A percentile compares a stretch with the other conserved stretches of the same genome.
These are phyloP conservation scores for Zosterops borbonicus DNA, from an alignment of 2,113 vertebrate genomes.

Conservation along the genomic window DNA sequence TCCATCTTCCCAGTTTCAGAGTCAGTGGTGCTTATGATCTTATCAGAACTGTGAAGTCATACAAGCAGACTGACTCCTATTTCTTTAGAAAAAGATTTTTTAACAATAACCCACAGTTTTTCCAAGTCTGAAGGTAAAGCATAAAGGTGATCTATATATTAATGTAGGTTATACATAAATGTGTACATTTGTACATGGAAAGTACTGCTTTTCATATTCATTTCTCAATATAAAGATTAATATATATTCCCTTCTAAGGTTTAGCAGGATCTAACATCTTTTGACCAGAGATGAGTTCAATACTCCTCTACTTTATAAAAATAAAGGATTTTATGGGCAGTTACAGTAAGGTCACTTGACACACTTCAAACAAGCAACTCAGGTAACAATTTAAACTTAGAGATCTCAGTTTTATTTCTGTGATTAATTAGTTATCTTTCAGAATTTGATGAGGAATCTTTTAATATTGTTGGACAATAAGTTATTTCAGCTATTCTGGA, in stretches of 20 bases:
- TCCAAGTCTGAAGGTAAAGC: neutral
- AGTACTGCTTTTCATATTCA: neutral
- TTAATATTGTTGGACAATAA: neutral
- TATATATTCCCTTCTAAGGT: neutral
- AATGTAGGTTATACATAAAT: too few relatives aligned
- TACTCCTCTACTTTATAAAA: neutral
- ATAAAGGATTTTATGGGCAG: neutral
- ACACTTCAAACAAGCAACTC: neutral
- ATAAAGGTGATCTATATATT: neutral
- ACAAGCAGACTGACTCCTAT: neutral
- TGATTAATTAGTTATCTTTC: neutral
- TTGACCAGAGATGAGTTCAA: neutral
- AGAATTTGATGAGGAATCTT: neutral
- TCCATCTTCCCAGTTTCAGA: constrained; percentile 24
- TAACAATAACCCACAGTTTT: neutral
- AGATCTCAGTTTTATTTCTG: neutral
- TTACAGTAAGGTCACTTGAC: neutral
- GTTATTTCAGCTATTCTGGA: neutral
- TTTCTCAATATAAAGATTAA: neutral
- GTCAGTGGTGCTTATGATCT: constrained; percentile 20
- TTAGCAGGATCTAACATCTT: neutral
- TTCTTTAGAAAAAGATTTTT: neutral
- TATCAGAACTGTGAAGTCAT: constrained; percentile 1
- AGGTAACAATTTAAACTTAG: neutral
- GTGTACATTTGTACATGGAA: fast-evolving